These are phyloP conservation scores for Furcifer pardalis DNA, from an alignment of 2,797 vertebrate species.

Conservation along the genomic window DNA sequence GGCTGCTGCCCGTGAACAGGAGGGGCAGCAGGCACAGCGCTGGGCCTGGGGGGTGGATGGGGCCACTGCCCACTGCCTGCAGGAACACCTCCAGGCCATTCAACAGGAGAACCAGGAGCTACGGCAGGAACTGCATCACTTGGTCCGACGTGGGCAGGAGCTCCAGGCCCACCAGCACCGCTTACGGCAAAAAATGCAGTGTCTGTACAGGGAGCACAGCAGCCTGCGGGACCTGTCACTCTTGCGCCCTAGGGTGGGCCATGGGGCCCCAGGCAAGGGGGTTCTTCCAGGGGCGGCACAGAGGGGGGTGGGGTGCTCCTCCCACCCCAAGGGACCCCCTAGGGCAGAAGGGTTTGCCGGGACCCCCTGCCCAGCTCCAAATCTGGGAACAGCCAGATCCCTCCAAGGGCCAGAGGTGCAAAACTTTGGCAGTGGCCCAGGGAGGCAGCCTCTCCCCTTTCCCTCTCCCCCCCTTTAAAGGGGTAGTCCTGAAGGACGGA, in stretches of 20 bases:
- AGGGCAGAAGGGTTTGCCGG: too few species aligned
- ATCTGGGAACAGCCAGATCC: too few species aligned
- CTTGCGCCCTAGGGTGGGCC: slow-evolving; percentile 9
- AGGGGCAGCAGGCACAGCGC: slow-evolving; percentile 26
- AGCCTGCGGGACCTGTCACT: slow-evolving; percentile 49
- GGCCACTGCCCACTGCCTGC: slow-evolving; percentile 45
- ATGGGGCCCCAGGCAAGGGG: not conserved
- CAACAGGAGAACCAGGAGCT: slow-evolving; percentile 63
- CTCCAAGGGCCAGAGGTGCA: too few species aligned
- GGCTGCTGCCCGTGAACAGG: slow-evolving; percentile 43
- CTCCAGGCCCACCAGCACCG: slow-evolving; percentile 44
- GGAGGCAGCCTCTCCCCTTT: too few species aligned
- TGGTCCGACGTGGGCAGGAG: slow-evolving; percentile 45
- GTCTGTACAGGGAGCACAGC: slow-evolving; percentile 64
- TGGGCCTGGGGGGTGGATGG: slow-evolving; percentile 35
- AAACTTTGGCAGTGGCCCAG: too few species aligned
- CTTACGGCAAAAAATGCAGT: slow-evolving; percentile 56
- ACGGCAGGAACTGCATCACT: slow-evolving; percentile 43
- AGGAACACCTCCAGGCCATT: slow-evolving; percentile 47
- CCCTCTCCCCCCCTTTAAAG: too few species aligned
- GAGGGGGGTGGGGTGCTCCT: too few species aligned
- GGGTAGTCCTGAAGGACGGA: too few species aligned
- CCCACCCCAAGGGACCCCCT: too few species aligned
- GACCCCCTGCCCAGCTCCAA: too few species aligned
- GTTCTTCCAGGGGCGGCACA: too few species aligned